Conservation (phyloP, 2,113 vertebrate genomes). For the Lagopus leucura region DNA sequence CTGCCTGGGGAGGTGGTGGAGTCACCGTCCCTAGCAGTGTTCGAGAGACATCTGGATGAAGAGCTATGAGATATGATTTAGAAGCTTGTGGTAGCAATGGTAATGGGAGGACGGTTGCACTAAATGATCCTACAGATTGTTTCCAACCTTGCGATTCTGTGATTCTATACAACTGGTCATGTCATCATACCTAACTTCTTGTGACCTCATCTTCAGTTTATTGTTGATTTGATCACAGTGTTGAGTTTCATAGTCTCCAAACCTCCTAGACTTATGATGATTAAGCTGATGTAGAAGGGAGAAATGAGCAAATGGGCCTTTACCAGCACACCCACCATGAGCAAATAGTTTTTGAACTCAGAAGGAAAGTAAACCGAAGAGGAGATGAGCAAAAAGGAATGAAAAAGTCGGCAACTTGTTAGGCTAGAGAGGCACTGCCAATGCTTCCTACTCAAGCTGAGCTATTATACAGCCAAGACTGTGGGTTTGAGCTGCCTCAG, state of each 20-base stretch:
- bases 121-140: too few relatives aligned
- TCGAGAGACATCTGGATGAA: too few relatives aligned
- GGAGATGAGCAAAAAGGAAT: not conserved
- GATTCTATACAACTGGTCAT: not conserved
- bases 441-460: not conserved
- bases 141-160: too few relatives aligned
- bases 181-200: not conserved
- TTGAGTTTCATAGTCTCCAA: not conserved
- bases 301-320: not conserved
- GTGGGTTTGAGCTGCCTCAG: conserved; percentile 25
- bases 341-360: not conserved
- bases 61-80: too few relatives aligned
- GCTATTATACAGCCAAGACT: not conserved
- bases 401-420: not conserved
- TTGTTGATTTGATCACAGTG: not conserved
- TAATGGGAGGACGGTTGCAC: too few relatives aligned
- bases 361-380: not conserved
- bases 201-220: not conserved
- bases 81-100: too few relatives aligned
- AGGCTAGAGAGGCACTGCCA: not conserved
- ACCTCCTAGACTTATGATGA: not conserved
- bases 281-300: not conserved
- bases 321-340: not conserved
- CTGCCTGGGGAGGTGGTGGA: too few relatives aligned
- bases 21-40: too few relatives aligned